Base-by-base conservation (phyloP, 2,888 invertebrate genomes). In the Coelopa pilipes region DNA sequence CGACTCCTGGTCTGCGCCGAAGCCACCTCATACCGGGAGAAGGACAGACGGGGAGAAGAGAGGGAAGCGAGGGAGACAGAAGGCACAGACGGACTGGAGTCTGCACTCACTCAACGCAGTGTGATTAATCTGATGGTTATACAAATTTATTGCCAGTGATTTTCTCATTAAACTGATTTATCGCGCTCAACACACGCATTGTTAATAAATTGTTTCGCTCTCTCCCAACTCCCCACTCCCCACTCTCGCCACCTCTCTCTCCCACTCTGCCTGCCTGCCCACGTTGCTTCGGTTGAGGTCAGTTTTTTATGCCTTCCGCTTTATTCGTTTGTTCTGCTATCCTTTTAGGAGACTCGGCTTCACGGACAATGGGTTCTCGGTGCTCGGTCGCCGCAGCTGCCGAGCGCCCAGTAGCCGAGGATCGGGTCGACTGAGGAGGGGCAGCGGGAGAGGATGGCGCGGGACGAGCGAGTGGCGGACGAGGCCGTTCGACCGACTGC, bases 81-180 rank as follows among this genome's bases (percentile, higher is more conserved):
- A 34, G 7, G 34, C 7, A 34, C 34, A 34, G 34, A 34, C 34
- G 7, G 34, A 34, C 34, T 2, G 11, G 4, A 19, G 57, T 47
- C n/a, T 11, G 7, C 65, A 50, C n/a, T 17, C 50, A 66, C 19
- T 66, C 19, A 49, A 66, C 19, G 19, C 24, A 47, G 12, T 15
- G 65, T 24, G 17, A 65, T 73, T 69, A 76, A 82, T 83, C 77
- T 76, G 82, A 79, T 82, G 81, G 81, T 83, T 83, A 83, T 81
- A 81, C 78, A 81, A 82, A 84, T 82, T 82, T 83, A 82, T 84
- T 80, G 80, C 79, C 80, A 79, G 82, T 83, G 82, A 82, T 82
- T 83, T 82, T 81, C 82, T 79, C 82, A 82, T 84, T 83, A 82
- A 82, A 81, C 81, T 84, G 84, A 84, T 82, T 82, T 82, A 82